Evolutionary conservation across 2,113 vertebrate species (phyloP).

Genomic region (Erythrolamprus reginae): DNA sequence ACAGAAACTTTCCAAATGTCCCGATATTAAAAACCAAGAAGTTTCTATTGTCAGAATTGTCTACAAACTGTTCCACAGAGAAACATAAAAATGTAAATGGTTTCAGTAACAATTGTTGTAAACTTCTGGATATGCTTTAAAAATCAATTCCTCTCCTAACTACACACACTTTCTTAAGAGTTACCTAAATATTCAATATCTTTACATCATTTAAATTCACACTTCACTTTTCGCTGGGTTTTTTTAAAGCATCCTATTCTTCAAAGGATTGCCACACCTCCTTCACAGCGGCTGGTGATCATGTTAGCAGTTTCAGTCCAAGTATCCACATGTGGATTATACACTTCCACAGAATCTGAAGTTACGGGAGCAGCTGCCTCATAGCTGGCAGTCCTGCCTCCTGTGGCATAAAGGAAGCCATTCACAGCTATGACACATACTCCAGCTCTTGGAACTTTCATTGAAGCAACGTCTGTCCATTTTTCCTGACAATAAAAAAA

Average conservation of each 20-base stretch:
- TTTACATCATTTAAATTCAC: constrained; percentile 20
- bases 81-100: neutral
- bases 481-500: constrained; percentile 76
- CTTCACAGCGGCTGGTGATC: constrained; percentile 97
- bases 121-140: neutral
- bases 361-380: constrained; percentile 92
- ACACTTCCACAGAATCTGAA: constrained; percentile 93
- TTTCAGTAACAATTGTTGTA: neutral
- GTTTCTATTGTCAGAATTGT: neutral
- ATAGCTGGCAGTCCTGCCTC: constrained; percentile 85
- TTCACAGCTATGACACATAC: constrained; percentile 88
- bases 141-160: constrained; percentile 22
- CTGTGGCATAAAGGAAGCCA: constrained; percentile 87
- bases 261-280: constrained; percentile 88
- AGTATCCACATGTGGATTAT: constrained; percentile 90
- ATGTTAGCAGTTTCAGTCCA: constrained; percentile 96
- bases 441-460: constrained; percentile 87
- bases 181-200: neutral
- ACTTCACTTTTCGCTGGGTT: constrained; percentile 37
- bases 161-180: constrained; percentile 24
- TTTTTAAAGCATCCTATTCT: neutral
- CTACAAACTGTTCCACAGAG: neutral
- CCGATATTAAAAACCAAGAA: neutral
- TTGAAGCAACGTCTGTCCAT: constrained; percentile 89
- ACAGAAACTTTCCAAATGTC: neutral